Evolutionary conservation across 2,797 vertebrate species (phyloP).

Genomic region (Nyctibius grandis): DNA sequence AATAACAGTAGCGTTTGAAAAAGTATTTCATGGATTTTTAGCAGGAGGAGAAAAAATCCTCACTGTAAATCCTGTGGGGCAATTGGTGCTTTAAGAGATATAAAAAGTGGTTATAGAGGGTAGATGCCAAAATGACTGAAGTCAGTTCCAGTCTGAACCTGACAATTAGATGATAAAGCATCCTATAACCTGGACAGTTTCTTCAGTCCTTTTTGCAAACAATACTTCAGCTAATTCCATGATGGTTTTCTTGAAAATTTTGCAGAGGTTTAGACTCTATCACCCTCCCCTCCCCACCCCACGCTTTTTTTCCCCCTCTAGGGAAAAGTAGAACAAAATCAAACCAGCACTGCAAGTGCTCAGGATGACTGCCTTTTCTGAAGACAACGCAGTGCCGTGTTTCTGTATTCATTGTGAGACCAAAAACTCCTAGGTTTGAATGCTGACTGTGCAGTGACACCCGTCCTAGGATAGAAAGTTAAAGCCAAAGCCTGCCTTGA

Average conservation of each 20-base stretch:
- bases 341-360: not conserved
- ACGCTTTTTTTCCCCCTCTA: not conserved
- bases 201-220: not conserved
- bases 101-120: not conserved
- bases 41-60: not conserved
- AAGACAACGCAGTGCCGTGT: not conserved
- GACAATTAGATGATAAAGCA: not conserved
- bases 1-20: constrained; percentile 26
- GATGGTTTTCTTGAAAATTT: not conserved
- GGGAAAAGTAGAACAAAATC: not conserved
- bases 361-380: not conserved
- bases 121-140: not conserved
- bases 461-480: not conserved
- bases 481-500: not conserved
- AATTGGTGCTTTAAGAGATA: not conserved
- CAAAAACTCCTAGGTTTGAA: not conserved
- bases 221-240: not conserved
- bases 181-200: not conserved
- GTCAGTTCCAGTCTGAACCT: not conserved
- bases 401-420: not conserved
- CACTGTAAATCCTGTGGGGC: not conserved
- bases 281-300: not conserved
- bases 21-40: not conserved
- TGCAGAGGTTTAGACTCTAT: not conserved
- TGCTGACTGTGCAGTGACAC: not conserved